Percentiles rank a stretch among this genome's conserved stretches.
Evolutionary conservation across 1,140 invertebrate genomes (phyloP).

Genomic region (Platorchestia sp.): DNA sequence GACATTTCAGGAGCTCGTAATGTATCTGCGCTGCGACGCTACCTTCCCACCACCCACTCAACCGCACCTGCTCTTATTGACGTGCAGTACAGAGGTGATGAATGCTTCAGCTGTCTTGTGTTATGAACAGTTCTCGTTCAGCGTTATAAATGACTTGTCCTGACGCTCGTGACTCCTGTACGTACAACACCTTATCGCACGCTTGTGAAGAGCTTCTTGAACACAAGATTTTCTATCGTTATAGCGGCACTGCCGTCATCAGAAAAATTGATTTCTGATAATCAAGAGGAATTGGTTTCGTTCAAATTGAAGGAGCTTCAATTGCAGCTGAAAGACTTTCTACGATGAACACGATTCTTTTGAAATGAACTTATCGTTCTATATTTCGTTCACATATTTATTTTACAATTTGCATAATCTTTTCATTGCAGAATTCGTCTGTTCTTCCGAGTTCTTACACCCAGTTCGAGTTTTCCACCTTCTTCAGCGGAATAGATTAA

Average conservation of each 20-base stretch:
- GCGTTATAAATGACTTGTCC: background rate
- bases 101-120: background rate
- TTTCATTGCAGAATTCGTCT: too few relatives aligned
- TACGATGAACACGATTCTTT: too few relatives aligned
- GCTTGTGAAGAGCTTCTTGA: background rate
- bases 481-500: too few relatives aligned
- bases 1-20: background rate
- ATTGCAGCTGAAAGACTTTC: too few relatives aligned
- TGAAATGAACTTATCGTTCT: too few relatives aligned
- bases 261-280: too few relatives aligned
- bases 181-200: background rate
- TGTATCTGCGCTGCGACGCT: background rate
- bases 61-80: background rate
- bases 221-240: background rate
- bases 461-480: too few relatives aligned
- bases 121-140: background rate
- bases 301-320: too few relatives aligned
- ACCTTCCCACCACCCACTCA: background rate
- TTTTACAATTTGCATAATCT: too few relatives aligned
- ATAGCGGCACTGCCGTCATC: background rate
- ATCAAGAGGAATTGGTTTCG: too few relatives aligned
- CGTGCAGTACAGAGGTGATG: background rate
- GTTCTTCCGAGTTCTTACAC: too few relatives aligned
- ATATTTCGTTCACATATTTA: too few relatives aligned
- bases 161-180: background rate